A percentile compares a stretch with the other conserved stretches of the same genome.
Evolutionary conservation across 1,140 invertebrate species (phyloP).

Genomic region (Rhyzopertha dominica): DNA sequence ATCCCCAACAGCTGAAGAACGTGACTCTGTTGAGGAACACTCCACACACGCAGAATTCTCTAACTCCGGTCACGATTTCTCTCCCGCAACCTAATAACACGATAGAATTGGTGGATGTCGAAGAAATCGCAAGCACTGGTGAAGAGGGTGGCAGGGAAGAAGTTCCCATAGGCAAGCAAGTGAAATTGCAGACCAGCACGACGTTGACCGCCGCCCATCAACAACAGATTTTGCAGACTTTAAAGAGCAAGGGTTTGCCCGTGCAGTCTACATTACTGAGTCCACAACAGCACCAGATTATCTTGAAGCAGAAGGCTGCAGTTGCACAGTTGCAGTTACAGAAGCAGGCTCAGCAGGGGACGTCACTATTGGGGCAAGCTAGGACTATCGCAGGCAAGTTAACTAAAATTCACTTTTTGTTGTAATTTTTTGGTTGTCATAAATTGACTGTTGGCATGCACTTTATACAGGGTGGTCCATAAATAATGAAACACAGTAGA

Average conservation of each 20-base stretch:
- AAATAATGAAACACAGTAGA: no score
- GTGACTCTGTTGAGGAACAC: slow-evolving; percentile 32
- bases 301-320: slow-evolving; percentile 35
- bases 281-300: slow-evolving; percentile 32
- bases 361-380: slow-evolving; percentile 23
- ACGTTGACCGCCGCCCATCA: slow-evolving; percentile 46
- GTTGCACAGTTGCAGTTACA: slow-evolving; percentile 34
- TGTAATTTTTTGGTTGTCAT: not conserved
- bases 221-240: slow-evolving; percentile 47
- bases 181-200: slow-evolving; percentile 32
- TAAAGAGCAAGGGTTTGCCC: slow-evolving; percentile 42
- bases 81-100: no score
- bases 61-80: slow-evolving; percentile 7
- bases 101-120: no score
- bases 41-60: slow-evolving; percentile 16
- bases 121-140: no score
- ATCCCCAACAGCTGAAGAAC: slow-evolving; percentile 38
- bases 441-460: not conserved
- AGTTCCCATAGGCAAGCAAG: slow-evolving; percentile 19
- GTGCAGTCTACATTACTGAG: slow-evolving; percentile 30
- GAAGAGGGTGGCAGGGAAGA: no score
- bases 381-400: slow-evolving; percentile 18
- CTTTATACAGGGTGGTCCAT: no score
- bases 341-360: slow-evolving; percentile 24
- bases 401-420: not conserved